A percentile compares a stretch with the other conserved stretches of the same genome.
phyloP scores from a whole-genome alignment of 1,140 invertebrate species.

The Trichomalopsis sarcophagae region DNA sequence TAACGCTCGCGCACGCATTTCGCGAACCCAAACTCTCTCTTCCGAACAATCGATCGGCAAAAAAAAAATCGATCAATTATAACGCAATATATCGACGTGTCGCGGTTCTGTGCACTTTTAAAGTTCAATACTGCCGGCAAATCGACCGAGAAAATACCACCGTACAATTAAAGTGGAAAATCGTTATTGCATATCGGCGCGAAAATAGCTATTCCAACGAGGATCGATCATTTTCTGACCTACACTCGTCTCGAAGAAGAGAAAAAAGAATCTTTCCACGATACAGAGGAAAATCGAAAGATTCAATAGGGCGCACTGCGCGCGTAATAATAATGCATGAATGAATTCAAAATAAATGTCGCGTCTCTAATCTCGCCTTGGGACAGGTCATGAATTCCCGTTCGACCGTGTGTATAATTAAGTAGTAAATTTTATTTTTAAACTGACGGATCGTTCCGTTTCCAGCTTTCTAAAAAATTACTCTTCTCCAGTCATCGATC shows the following conservation, averaged over 20 bases:
- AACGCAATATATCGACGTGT: no score
- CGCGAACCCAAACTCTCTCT: no score
- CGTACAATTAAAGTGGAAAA: not conserved
- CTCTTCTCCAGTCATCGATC: no score
- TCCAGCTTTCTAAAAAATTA: not conserved
- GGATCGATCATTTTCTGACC: no score
- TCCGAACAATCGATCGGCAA: no score
- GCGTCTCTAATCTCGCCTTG: not conserved
- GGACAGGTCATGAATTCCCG: not conserved
- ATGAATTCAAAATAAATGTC: not conserved
- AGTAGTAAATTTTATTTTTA: not conserved
- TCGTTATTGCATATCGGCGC: not conserved
- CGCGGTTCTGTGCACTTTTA: not conserved
- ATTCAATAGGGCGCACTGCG: no score
- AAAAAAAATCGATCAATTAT: no score
- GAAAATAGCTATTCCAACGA: not conserved
- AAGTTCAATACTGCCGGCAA: not conserved
- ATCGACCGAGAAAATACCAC: not conserved
- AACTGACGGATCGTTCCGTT: not conserved
- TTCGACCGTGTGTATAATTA: not conserved
- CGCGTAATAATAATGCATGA: not conserved
- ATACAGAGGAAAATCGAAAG: no score
- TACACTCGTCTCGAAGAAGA: no score
- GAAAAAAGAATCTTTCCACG: no score
- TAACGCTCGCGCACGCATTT: no score